These are phyloP conservation scores for Lytechinus variegatus DNA, from an alignment of 35 echinoderm and acorn worm species.

Conservation along the genomic window DNA sequence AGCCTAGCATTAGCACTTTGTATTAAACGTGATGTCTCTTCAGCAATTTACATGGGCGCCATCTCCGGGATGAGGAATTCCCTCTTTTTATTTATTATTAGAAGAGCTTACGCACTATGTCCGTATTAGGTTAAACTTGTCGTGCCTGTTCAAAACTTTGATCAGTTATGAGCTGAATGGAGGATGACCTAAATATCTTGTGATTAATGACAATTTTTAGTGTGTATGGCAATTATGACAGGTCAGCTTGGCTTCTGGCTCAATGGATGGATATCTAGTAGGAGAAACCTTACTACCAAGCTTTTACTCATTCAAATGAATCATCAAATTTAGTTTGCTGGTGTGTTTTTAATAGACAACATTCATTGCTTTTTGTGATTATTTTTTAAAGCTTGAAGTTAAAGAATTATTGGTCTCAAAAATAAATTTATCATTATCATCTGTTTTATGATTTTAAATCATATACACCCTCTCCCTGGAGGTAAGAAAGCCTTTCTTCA, in stretches of 20 bases:
- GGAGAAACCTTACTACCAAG: background rate
- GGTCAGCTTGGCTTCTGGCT: background rate
- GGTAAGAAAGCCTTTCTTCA: too few species aligned
- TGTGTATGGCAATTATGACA: background rate
- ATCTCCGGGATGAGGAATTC: background rate
- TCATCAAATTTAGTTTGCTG: background rate
- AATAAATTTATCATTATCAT: too few species aligned
- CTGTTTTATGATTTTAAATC: too few species aligned
- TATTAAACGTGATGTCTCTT: background rate
- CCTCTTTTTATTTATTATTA: slow-evolving; percentile 16
- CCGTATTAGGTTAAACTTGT: slow-evolving; percentile 52
- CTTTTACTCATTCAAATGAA: background rate
- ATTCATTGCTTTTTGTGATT: too few species aligned
- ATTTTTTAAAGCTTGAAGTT: too few species aligned
- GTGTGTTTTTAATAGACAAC: background rate
- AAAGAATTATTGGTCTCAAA: too few species aligned
- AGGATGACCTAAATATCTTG: slow-evolving; percentile 17
- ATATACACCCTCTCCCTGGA: too few species aligned
- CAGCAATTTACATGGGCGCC: background rate
- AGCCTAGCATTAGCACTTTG: background rate
- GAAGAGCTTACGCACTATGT: background rate
- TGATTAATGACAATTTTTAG: slow-evolving; percentile 18
- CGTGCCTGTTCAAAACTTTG: background rate
- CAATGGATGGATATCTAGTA: background rate
- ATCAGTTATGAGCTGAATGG: slow-evolving; percentile 30